Conservation (phyloP, 2,888 invertebrate genomes). For the Brachynemurus nebulosus region DNA sequence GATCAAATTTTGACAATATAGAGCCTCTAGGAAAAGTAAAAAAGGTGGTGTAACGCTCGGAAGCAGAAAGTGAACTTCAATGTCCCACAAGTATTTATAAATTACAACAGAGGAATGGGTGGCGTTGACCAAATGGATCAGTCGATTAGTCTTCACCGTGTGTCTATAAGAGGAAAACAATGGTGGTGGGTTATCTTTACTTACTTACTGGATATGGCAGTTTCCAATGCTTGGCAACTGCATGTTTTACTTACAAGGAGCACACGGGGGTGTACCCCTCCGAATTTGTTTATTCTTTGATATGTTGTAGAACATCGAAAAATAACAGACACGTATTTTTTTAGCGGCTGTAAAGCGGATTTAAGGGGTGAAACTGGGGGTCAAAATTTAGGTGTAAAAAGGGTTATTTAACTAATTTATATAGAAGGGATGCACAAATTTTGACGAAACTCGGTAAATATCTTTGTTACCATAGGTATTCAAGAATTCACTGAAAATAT, state of each 20-base stretch:
- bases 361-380: no score
- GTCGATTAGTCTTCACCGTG: constrained; percentile 7
- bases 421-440: no score
- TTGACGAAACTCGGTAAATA: no score
- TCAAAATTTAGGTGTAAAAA: no score
- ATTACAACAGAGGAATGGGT: constrained; percentile 11
- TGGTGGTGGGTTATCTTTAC: constrained; percentile 12
- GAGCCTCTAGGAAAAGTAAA: constrained; percentile 9
- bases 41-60: constrained; percentile 5
- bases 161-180: constrained; percentile 11
- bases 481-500: no score
- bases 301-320: no score
- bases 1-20: constrained; percentile 10
- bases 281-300: no score
- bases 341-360: no score
- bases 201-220: constrained; percentile 11
- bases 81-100: constrained; percentile 1
- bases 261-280: no score
- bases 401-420: no score
- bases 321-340: no score
- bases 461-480: no score
- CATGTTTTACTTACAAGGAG: not conserved
- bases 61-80: constrained; percentile 5
- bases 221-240: constrained; percentile 9
- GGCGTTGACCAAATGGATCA: constrained; percentile 12